Percentiles rank a stretch among this genome's conserved stretches.
phyloP scores from a whole-genome alignment of 2,113 vertebrate species.

The Chrysochloris asiatica region DNA sequence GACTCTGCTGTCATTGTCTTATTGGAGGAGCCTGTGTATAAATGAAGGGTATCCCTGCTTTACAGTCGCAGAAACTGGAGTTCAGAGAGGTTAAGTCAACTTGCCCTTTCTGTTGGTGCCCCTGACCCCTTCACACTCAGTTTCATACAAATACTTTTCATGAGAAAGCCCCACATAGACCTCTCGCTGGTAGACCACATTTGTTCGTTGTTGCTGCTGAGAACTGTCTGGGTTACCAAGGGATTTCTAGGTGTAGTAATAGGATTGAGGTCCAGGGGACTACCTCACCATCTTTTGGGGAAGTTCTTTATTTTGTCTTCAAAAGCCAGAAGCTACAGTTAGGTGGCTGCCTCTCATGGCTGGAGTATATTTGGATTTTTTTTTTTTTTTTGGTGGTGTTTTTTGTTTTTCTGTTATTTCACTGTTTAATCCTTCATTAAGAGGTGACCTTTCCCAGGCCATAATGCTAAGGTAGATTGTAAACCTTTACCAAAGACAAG shows the following conservation, averaged over 20 bases:
- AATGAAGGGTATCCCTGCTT: background rate
- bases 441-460: conserved; percentile 5
- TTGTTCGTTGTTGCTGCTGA: conserved; percentile 41
- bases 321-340: background rate
- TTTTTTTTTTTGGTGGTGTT: background rate
- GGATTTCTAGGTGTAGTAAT: conserved; percentile 43
- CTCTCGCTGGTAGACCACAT: background rate
- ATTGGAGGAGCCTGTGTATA: background rate
- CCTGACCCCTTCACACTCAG: background rate
- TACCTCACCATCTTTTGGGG: background rate
- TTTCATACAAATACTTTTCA: background rate
- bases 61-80: background rate
- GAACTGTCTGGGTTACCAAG: conserved; percentile 38
- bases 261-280: background rate
- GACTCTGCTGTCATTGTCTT: background rate
- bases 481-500: background rate
- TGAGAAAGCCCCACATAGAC: background rate
- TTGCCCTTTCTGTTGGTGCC: background rate
- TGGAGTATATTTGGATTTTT: background rate
- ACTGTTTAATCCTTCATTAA: background rate
- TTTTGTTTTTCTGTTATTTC: background rate
- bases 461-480: conserved; percentile 13
- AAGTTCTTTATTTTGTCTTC: conserved; percentile 32
- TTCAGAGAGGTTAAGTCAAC: background rate
- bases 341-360: background rate